Evolutionary conservation across 53 echinoderm and acorn worm genomes (phyloP).

Genomic region (Echinometra lucunter): DNA sequence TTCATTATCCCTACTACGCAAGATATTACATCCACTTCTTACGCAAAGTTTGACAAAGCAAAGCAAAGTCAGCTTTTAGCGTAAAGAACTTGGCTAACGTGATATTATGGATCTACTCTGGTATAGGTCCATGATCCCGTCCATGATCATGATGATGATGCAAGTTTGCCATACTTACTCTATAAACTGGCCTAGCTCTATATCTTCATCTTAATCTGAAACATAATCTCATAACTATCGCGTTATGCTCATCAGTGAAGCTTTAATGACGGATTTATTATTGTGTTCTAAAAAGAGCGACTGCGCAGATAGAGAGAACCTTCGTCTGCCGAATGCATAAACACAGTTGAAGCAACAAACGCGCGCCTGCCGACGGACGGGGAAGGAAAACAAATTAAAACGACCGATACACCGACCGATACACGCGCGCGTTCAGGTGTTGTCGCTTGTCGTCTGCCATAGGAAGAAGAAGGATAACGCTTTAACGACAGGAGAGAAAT

Average conservation of each 20-base stretch:
- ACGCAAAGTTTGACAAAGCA: too few species aligned
- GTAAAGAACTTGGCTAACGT: too few species aligned
- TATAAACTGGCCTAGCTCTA: neutral
- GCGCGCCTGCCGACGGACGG: conserved; percentile 22
- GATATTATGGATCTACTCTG: too few species aligned
- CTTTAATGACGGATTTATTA: conserved; percentile 20
- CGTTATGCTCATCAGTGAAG: neutral
- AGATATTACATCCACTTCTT: too few species aligned
- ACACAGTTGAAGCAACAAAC: conserved; percentile 62
- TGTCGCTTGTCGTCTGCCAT: conserved; percentile 8
- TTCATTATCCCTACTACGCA: too few species aligned
- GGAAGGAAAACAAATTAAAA: conserved; percentile 20
- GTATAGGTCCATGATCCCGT: too few species aligned
- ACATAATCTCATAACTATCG: neutral
- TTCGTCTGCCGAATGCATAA: conserved; percentile 41
- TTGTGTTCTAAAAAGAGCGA: conserved; percentile 25
- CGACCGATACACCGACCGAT: conserved; percentile 15
- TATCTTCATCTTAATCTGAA: neutral
- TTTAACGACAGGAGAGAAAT: neutral
- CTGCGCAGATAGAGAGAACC: neutral
- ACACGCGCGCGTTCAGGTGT: conserved; percentile 17
- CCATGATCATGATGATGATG: too few species aligned
- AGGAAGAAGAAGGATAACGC: neutral
- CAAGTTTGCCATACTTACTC: too few species aligned
- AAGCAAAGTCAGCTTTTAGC: too few species aligned